Evolutionary conservation across 2,113 vertebrate genomes (phyloP), one percentile per base, ranked within the genome.

Genomic region (Synodontis membranacea): DNA sequence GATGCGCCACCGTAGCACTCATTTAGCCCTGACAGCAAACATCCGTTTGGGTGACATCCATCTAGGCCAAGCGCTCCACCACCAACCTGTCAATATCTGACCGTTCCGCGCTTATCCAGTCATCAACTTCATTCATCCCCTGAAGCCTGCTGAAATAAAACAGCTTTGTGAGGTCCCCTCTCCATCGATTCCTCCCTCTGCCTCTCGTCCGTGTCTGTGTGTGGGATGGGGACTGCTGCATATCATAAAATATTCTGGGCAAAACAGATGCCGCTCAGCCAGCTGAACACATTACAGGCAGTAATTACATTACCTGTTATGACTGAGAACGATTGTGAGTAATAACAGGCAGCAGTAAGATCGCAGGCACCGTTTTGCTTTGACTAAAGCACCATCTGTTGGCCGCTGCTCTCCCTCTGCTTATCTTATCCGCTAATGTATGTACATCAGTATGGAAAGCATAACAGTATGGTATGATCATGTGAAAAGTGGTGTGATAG

Each of bases 351-450:
- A 72, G 82, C 52, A 76, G 62, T 76, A 64, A 46, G 80, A 76
- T 74, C 80, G 68, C 46, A 72, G 79, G 48, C 44, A 46, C 21
- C 54, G 19, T 46, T 56, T 90, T 87, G 89, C 86, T 87, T 90
- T 90, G 90, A 91, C 89, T 87, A 70, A 92, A 90, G 89, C 89
- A 83, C 89, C 89, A 90, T 90, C 90, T 92, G 80, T 85, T 89
- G 89, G 87, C 42, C 15, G 25, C 68, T 74, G 14, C 15, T 46
- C 81, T 84, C 50, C 56, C 48, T 25, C 48, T 54, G 50, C 37
- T 84, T n/a, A 31, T 58, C 44, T 68, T 68, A 17, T 68, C 46
- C 11, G 2, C n/a, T 37, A 31, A 81, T 62, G n/a, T 62, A 60
- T 44, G 52, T 34, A 25, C 37, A 75, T 28, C 8, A 28, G 39